Evolutionary conservation across 2,797 vertebrate species (phyloP).

Genomic region (Knipowitschia caucasica): DNA sequence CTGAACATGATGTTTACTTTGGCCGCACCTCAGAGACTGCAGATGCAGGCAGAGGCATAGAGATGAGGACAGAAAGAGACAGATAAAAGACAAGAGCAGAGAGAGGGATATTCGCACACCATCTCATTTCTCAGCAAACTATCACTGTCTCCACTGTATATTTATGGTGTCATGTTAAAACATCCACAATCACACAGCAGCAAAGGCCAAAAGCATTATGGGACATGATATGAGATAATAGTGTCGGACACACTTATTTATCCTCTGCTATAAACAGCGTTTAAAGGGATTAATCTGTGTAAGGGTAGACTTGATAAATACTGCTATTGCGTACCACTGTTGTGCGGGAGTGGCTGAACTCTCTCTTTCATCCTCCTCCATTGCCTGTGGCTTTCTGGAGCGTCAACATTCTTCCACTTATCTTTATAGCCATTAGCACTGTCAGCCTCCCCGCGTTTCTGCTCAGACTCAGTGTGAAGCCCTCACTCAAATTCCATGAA

Average conservation of each 20-base stretch:
- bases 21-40: constrained; percentile 51
- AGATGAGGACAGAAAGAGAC: constrained; percentile 28
- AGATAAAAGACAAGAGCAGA: constrained; percentile 33
- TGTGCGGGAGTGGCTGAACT: constrained; percentile 66
- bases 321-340: constrained; percentile 44
- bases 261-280: constrained; percentile 40
- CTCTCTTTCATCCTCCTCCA: constrained; percentile 64
- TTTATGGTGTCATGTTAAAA: constrained; percentile 29
- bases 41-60: constrained; percentile 31
- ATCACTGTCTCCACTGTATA: constrained; percentile 29
- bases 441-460: constrained; percentile 73
- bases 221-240: constrained; percentile 34
- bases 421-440: constrained; percentile 80
- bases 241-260: constrained; percentile 45
- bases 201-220: constrained; percentile 37
- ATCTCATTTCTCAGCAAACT: constrained; percentile 35
- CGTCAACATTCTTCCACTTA: constrained; percentile 78
- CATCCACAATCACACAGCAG: constrained; percentile 36
- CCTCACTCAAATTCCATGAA: constrained; percentile 66
- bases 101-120: constrained; percentile 21
- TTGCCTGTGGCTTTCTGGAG: constrained; percentile 71
- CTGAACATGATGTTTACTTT: constrained; percentile 55
- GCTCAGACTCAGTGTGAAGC: constrained; percentile 73
- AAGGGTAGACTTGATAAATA: constrained; percentile 67
- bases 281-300: constrained; percentile 53